These are phyloP conservation scores for Dasyurus viverrinus DNA, from an alignment of 2,113 vertebrate species.

Conservation along the genomic window DNA sequence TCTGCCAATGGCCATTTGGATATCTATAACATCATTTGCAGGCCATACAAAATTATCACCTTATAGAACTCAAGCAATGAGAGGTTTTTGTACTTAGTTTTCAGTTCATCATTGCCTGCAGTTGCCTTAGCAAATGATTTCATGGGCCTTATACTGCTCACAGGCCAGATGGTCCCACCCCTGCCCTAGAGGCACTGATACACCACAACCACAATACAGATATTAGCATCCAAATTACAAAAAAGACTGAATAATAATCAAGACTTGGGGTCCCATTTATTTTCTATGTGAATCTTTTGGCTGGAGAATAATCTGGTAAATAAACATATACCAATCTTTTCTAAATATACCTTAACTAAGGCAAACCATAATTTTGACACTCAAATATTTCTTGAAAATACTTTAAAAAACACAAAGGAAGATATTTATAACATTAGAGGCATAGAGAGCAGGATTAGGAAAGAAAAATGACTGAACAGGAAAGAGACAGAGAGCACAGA, in stretches of 20 bases:
- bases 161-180: no score
- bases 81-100: no score
- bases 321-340: constrained; percentile 36
- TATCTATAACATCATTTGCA: no score
- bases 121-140: no score
- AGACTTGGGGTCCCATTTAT: neutral
- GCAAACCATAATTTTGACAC: constrained; percentile 16
- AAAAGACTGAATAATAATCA: constrained; percentile 25
- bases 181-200: neutral
- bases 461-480: neutral
- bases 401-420: constrained; percentile 46
- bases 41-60: no score
- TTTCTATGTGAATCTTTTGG: constrained; percentile 9
- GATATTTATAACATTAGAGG: constrained; percentile 15
- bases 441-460: constrained; percentile 20
- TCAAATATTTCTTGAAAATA: constrained; percentile 37
- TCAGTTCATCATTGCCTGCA: no score
- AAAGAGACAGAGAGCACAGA: constrained; percentile 20
- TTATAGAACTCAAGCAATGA: no score
- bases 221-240: constrained; percentile 23
- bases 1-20: no score
- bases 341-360: constrained; percentile 42
- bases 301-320: constrained; percentile 28
- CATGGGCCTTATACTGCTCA: no score
- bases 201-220: neutral